Evolutionary conservation across 2,113 vertebrate species (phyloP), one percentile per base, ranked within the genome.

Genomic region (Cepphus grylle): DNA sequence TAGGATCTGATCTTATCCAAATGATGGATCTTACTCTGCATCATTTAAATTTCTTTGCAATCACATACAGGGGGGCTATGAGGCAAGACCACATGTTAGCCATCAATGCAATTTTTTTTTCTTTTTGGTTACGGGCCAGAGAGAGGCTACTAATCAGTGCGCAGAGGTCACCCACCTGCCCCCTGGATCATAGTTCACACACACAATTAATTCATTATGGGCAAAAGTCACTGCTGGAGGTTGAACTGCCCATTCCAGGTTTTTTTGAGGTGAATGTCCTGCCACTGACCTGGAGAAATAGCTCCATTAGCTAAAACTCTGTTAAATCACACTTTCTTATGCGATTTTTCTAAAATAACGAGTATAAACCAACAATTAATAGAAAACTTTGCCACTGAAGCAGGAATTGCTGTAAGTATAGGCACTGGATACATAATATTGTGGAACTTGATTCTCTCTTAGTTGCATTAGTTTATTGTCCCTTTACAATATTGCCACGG

Each of bases 171-270:
- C 94, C 97, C 97, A 98, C 98, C 98, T 98, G 98, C 98, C 98
- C 98, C 90, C 96, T 94, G 97, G 98, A 98, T 98, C 98, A 98
- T 93, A 98, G 98, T 98, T 98, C 98, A 98, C 97, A 96, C 98
- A 98, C 97, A 98, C 98, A 98, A 98, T 98, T 98, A 98, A 98
- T 98, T 98, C 98, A 98, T 98, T 98, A 98, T 98, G 98, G 98
- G 92, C 85, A 96, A 96, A 96, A 98, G 97, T 97, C 98, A 97
- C 94, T 94, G 97, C 96, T 98, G 95, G 98, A 98, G 97, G 97
- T 97, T 98, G 97, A 98, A 98, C 95, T 98, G 87, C 89, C 96
- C 96, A 97, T 97, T 96, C 94, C 96, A 96, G 85, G 32, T 86
- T 94, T 95, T 97, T 96, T 96, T 95, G 95, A 97, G 97, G 98